Percentiles rank a stretch among this genome's conserved stretches.
phyloP scores from a whole-genome alignment of 2,797 vertebrate species.

The Iguana delicatissima region DNA sequence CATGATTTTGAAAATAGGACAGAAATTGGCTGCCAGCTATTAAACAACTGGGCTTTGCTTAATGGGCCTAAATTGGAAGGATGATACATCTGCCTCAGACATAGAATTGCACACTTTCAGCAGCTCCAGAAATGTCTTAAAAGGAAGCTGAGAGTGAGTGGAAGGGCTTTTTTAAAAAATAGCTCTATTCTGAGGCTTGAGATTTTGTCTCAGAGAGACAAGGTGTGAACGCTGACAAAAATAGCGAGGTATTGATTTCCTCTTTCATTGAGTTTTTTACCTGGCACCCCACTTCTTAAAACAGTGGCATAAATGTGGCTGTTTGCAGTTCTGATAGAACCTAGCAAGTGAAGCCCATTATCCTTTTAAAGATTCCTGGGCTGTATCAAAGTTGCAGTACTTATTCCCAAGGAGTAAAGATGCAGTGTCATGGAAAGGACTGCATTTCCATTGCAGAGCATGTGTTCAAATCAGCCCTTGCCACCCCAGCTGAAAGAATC shows the following conservation, averaged over 20 bases:
- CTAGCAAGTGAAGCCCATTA: too few species aligned
- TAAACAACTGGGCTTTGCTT: conserved; percentile 51
- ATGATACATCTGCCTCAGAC: conserved; percentile 24
- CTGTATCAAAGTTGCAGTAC: neutral
- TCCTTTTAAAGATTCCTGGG: neutral
- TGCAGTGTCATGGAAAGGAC: neutral
- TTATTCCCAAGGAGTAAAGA: neutral
- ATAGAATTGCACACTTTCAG: neutral
- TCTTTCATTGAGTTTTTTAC: neutral
- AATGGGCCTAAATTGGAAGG: conserved; percentile 31
- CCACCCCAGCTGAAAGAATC: neutral
- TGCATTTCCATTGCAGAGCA: neutral
- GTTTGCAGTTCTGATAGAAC: neutral
- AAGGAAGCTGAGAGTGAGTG: neutral
- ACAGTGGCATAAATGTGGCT: neutral
- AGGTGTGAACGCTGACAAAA: conserved; percentile 15
- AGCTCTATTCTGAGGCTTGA: conserved; percentile 28
- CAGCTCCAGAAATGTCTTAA: conserved; percentile 43
- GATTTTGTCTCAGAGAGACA: neutral
- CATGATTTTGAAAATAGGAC: neutral
- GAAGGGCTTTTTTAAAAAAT: conserved; percentile 35
- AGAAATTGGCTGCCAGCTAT: conserved; percentile 8
- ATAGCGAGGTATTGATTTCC: conserved; percentile 7
- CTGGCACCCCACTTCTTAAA: neutral
- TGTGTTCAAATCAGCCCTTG: neutral